A percentile compares a stretch with the other conserved stretches of the same genome.
Conservation (phyloP, 2,113 vertebrate genomes). For the Monopterus albus region DNA sequence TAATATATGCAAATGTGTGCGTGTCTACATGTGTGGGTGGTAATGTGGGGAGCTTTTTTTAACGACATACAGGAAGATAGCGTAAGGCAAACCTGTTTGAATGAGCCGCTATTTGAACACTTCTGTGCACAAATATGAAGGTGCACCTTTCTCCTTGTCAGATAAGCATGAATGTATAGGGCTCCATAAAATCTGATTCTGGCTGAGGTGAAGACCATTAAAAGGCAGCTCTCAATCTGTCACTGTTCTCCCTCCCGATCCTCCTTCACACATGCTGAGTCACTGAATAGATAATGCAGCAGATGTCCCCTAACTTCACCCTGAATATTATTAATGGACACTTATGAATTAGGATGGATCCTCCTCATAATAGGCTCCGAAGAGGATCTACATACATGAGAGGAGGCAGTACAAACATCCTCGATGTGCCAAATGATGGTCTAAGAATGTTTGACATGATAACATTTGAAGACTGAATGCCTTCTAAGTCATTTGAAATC, state of each 20-base stretch:
- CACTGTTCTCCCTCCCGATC: slow-evolving; percentile 19
- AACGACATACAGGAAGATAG: slow-evolving; percentile 3
- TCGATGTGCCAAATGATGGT: not conserved
- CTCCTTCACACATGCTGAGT: slow-evolving; percentile 63
- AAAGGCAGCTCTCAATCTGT: slow-evolving; percentile 52
- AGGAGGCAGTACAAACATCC: slow-evolving; percentile 19
- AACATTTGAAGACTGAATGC: slow-evolving; percentile 24
- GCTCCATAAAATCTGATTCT: slow-evolving; percentile 44
- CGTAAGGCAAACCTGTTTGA: slow-evolving; percentile 3
- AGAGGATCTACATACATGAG: slow-evolving; percentile 29
- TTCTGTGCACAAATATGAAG: slow-evolving; percentile 1
- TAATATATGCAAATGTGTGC: slow-evolving; percentile 42
- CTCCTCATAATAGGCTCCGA: no score
- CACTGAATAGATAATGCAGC: slow-evolving; percentile 54
- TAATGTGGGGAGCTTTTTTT: slow-evolving; percentile 11
- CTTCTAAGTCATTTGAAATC: slow-evolving; percentile 24
- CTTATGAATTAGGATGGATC: slow-evolving; percentile 8
- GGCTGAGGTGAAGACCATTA: slow-evolving; percentile 46
- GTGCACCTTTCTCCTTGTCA: slow-evolving; percentile 23
- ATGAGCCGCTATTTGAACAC: slow-evolving; percentile 17
- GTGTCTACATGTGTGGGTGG: slow-evolving; percentile 23
- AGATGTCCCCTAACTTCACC: slow-evolving; percentile 57
- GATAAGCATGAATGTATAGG: slow-evolving; percentile 1
- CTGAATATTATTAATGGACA: slow-evolving; percentile 39
- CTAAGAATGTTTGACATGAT: no score